Conservation (phyloP, 2,888 invertebrate genomes). For the Xanthia icteritia region DNA sequence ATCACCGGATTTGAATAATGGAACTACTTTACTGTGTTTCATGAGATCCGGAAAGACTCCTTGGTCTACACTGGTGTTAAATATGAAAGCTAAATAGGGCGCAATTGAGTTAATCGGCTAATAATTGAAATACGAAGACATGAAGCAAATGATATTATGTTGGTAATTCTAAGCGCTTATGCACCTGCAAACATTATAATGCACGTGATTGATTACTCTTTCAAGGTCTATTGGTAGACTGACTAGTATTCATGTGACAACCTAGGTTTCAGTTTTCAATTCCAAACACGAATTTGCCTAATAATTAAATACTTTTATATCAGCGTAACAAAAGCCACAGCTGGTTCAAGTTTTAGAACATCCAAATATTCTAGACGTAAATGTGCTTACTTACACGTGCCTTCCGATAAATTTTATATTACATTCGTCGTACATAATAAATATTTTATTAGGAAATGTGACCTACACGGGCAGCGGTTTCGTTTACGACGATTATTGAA, state of each 20-base stretch:
- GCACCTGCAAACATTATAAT: not conserved
- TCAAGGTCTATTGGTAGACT: not conserved
- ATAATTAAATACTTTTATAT: slow-evolving; percentile 3
- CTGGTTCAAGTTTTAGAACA: slow-evolving; percentile 4
- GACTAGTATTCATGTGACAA: slow-evolving; percentile 11
- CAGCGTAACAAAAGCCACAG: not conserved
- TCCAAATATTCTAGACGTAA: slow-evolving; percentile 1
- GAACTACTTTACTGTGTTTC: no score
- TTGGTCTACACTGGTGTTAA: no score
- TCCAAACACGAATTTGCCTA: not conserved
- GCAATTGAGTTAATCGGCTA: not conserved
- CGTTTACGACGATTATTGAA: slow-evolving; percentile 21
- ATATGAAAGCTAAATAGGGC: no score
- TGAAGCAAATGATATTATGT: not conserved
- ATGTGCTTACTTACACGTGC: slow-evolving; percentile 11
- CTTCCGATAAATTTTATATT: slow-evolving; percentile 27
- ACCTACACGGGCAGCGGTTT: slow-evolving; percentile 27
- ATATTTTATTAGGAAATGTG: slow-evolving; percentile 42
- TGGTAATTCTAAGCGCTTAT: not conserved
- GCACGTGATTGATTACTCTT: not conserved
- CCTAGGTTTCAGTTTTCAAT: slow-evolving; percentile 13
- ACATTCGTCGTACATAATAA: slow-evolving; percentile 10
- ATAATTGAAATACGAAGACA: not conserved
- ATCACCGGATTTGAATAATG: no score
- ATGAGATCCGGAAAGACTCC: no score